Conservation (phyloP, 2,797 vertebrate species). For the Salmo trutta region DNA sequence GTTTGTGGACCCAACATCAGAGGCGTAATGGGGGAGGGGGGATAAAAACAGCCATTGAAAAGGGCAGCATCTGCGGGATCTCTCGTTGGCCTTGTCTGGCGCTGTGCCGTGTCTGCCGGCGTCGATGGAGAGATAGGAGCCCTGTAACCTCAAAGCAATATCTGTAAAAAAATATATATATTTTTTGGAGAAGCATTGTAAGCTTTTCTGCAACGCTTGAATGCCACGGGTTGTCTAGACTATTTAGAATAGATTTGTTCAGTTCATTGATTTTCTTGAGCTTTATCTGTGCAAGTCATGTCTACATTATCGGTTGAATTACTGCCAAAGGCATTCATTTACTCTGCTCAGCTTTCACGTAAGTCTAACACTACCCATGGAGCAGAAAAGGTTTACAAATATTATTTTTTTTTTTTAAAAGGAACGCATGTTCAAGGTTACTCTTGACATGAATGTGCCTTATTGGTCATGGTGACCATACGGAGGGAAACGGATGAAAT, state of each 20-base stretch:
- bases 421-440: conserved; percentile 31
- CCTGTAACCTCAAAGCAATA: conserved; percentile 30
- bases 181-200: conserved; percentile 27
- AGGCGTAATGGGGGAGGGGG: conserved; percentile 48
- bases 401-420: conserved; percentile 23
- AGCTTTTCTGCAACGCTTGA: conserved; percentile 39
- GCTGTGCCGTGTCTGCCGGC: conserved; percentile 20
- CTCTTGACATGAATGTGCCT: conserved; percentile 14
- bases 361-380: conserved; percentile 45
- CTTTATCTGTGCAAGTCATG: conserved; percentile 66
- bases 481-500: background rate
- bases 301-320: conserved; percentile 60
- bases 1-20: conserved; percentile 64
- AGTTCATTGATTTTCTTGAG: conserved; percentile 63
- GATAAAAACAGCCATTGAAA: conserved; percentile 52
- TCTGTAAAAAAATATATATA: conserved; percentile 22
- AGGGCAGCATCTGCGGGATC: conserved; percentile 45
- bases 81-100: conserved; percentile 42
- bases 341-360: conserved; percentile 62
- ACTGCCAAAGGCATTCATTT: conserved; percentile 56
- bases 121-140: conserved; percentile 17
- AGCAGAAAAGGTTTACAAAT: conserved; percentile 26
- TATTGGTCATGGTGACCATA: conserved; percentile 24
- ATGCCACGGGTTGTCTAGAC: conserved; percentile 48
- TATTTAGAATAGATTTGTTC: conserved; percentile 50